These are phyloP conservation scores for Ophion ventricosus DNA, from an alignment of 2,888 invertebrate species.

Conservation along the genomic window DNA sequence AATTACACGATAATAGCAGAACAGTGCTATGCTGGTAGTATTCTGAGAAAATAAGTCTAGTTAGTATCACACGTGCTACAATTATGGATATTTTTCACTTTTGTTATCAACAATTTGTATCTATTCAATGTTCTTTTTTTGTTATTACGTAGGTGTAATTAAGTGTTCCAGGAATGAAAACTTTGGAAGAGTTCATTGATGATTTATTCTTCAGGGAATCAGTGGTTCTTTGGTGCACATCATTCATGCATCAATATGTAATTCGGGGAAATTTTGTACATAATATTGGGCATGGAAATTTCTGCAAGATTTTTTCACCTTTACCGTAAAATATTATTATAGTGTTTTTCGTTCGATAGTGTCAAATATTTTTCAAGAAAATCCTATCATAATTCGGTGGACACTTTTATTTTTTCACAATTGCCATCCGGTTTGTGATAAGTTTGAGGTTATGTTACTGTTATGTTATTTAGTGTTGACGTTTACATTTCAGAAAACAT, in stretches of 20 bases:
- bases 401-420: too few species aligned
- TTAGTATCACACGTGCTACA: neutral
- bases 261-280: neutral
- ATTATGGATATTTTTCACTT: neutral
- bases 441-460: too few species aligned
- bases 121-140: neutral
- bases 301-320: neutral
- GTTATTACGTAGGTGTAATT: neutral
- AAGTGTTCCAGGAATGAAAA: neutral
- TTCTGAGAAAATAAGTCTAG: neutral
- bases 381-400: too few species aligned
- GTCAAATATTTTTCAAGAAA: too few species aligned
- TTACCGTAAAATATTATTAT: too few species aligned
- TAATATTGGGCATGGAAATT: neutral
- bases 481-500: too few species aligned
- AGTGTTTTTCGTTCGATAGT: too few species aligned
- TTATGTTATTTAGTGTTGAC: too few species aligned
- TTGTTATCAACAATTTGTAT: neutral
- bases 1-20: constrained; percentile 49
- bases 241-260: neutral
- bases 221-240: neutral
- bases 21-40: constrained; percentile 23
- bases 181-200: neutral
- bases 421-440: too few species aligned
- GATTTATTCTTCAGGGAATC: neutral